These are phyloP conservation scores for Epicampocera succincta DNA, from an alignment of 2,888 invertebrate species.

Conservation along the genomic window DNA sequence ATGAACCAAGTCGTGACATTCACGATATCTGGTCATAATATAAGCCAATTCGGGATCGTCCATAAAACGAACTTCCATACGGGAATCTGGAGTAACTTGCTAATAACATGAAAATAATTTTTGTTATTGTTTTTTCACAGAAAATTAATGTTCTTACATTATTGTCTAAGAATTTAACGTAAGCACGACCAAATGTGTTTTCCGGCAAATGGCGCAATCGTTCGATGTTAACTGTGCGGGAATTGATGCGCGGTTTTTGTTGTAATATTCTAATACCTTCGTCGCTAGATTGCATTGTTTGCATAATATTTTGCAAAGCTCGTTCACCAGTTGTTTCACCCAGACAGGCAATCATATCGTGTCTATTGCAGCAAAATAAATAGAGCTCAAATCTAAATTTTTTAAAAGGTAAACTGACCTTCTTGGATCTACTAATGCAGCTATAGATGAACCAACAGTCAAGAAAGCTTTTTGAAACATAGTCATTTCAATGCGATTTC, in stretches of 20 bases:
- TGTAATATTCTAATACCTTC: conserved; percentile 90
- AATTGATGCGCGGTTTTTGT: conserved; percentile 93
- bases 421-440: conserved; percentile 91
- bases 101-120: conserved; percentile 61
- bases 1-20: conserved; percentile 97
- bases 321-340: conserved; percentile 93
- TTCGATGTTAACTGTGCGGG: conserved; percentile 89
- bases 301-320: conserved; percentile 88
- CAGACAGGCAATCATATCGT: conserved; percentile 96
- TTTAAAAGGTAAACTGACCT: conserved; percentile 77
- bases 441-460: conserved; percentile 92
- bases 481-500: conserved; percentile 86
- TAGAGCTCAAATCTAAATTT: not conserved
- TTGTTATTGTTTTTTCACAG: not conserved
- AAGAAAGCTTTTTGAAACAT: conserved; percentile 89
- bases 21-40: conserved; percentile 98
- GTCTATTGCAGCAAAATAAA: conserved; percentile 81
- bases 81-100: conserved; percentile 95
- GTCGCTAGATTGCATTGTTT: conserved; percentile 88
- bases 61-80: conserved; percentile 94
- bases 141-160: conserved; percentile 82
- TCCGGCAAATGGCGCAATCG: conserved; percentile 87
- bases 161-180: conserved; percentile 90
- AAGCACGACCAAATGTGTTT: conserved; percentile 92
- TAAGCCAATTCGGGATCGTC: conserved; percentile 94